Evolutionary conservation across 2,113 vertebrate genomes (phyloP).

Genomic region (Peromyscus leucopus): DNA sequence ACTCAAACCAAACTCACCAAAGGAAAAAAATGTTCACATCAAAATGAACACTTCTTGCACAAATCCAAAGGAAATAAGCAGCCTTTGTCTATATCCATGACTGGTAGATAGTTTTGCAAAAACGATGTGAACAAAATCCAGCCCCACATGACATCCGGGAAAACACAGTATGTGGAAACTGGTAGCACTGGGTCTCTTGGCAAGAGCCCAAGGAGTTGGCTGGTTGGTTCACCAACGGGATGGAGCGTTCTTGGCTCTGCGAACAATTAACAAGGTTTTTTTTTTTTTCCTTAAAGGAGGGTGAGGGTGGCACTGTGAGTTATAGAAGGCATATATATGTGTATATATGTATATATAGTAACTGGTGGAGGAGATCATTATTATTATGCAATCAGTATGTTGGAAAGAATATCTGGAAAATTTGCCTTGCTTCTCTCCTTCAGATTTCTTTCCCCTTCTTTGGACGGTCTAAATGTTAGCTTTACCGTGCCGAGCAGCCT

Average conservation of each 20-base stretch:
- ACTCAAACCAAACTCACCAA: background rate
- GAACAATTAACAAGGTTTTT: background rate
- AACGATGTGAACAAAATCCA: background rate
- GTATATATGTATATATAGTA: background rate
- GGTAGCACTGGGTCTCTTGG: background rate
- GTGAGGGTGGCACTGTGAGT: background rate
- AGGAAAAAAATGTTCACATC: background rate
- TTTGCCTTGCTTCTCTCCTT: slow-evolving; percentile 40
- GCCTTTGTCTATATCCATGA: background rate
- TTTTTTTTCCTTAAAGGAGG: background rate
- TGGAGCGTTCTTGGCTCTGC: background rate
- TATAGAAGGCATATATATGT: background rate
- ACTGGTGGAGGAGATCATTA: slow-evolving; percentile 48
- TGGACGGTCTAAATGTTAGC: slow-evolving; percentile 71
- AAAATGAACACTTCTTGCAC: background rate
- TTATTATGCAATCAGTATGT: background rate
- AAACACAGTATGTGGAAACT: background rate
- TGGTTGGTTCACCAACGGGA: background rate
- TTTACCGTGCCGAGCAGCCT: slow-evolving; percentile 59
- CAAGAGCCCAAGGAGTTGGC: background rate
- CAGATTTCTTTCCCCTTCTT: slow-evolving; percentile 19
- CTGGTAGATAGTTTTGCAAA: background rate
- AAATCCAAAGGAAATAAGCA: background rate
- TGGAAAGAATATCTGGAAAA: slow-evolving; percentile 45
- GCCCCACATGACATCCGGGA: background rate